phyloP scores from a whole-genome alignment of 2,888 invertebrate species.

The Cryptosula pallasiana region DNA sequence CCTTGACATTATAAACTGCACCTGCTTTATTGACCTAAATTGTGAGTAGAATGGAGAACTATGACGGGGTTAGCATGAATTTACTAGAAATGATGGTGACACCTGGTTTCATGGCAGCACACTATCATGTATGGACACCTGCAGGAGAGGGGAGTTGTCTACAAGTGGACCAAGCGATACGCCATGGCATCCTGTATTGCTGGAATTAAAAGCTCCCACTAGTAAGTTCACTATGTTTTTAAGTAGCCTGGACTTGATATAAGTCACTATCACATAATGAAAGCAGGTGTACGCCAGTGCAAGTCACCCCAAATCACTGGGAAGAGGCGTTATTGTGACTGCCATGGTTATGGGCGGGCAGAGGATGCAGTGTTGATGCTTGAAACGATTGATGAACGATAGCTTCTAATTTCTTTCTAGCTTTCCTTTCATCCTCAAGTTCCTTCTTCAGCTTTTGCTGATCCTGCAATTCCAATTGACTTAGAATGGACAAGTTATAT shows the following conservation, averaged over 20 bases:
- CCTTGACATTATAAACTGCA: too few species aligned
- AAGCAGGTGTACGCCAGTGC: background rate
- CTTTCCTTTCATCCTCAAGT: constrained; percentile 65
- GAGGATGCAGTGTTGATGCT: background rate
- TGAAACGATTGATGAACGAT: constrained; percentile 38
- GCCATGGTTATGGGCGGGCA: background rate
- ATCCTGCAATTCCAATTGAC: constrained; percentile 45
- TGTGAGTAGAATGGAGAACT: too few species aligned
- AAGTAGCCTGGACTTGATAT: too few species aligned
- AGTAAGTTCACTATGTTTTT: too few species aligned
- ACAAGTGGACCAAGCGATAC: background rate
- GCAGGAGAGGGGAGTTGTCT: background rate
- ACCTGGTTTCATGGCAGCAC: too few species aligned
- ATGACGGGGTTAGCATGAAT: too few species aligned
- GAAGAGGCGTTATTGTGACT: constrained; percentile 1
- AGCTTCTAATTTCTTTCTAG: constrained; percentile 56
- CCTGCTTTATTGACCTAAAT: too few species aligned
- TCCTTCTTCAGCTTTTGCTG: constrained; percentile 55
- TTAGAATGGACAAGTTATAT: too few species aligned
- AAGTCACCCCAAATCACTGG: background rate
- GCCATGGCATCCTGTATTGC: background rate
- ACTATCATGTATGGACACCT: too few species aligned
- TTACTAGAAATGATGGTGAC: too few species aligned
- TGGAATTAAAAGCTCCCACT: too few species aligned
- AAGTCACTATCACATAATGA: too few species aligned